These are phyloP conservation scores for Synergus laeviventris DNA, from an alignment of 2,888 invertebrate genomes.

Conservation along the genomic window DNA sequence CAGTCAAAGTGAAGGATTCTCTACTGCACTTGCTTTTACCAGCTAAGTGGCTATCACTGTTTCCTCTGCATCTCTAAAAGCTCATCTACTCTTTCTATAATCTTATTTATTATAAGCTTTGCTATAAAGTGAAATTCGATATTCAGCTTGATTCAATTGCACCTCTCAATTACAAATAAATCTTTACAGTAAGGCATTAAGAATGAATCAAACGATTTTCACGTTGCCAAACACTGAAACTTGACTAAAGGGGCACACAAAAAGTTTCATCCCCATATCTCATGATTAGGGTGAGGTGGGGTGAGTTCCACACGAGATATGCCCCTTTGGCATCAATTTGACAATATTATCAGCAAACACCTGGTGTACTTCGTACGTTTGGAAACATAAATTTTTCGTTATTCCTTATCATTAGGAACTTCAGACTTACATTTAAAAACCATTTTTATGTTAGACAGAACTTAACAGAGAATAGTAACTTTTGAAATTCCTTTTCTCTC, in stretches of 20 bases:
- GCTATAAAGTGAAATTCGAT: conserved; percentile 48
- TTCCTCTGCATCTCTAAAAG: not conserved
- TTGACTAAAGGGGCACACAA: no score
- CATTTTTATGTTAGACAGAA: not conserved
- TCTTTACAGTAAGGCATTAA: no score
- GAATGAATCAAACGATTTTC: no score
- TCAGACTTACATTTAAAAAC: not conserved
- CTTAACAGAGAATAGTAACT: not conserved
- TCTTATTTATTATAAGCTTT: conserved; percentile 3
- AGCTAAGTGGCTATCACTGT: not conserved
- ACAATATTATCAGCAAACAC: no score
- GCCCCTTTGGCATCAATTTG: no score
- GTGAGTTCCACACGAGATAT: no score
- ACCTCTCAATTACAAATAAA: not conserved
- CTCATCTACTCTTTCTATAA: conserved; percentile 21
- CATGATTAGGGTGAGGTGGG: no score
- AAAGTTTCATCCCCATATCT: no score
- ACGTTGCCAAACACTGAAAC: no score
- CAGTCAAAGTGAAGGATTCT: conserved; percentile 1
- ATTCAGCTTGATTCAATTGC: conserved; percentile 47
- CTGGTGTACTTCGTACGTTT: no score
- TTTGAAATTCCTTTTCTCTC: no score
- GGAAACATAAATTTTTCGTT: no score
- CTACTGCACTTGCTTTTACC: conserved; percentile 3
- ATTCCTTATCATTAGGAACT: not conserved